Evolutionary conservation across 2,797 vertebrate species (phyloP).

Genomic region (Sebastes iracundus): DNA sequence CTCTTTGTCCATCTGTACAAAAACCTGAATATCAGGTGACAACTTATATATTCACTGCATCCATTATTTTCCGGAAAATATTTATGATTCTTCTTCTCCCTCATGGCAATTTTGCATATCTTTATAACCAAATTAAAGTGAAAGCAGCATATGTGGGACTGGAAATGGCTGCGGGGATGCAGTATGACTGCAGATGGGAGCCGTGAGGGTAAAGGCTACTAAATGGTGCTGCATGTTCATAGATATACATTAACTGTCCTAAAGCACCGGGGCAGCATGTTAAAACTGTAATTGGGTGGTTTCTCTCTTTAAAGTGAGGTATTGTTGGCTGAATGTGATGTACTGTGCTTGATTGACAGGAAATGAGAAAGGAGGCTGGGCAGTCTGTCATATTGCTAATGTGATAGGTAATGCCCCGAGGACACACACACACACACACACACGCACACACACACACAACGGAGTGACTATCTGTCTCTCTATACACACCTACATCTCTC

Average conservation of each 20-base stretch:
- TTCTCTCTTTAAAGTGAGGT: conserved; percentile 60
- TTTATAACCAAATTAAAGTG: conserved; percentile 48
- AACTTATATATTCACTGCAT: conserved; percentile 8
- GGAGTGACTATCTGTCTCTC: conserved; percentile 29
- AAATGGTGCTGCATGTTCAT: conserved; percentile 47
- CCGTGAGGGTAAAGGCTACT: conserved; percentile 50
- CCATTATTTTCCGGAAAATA: conserved; percentile 14
- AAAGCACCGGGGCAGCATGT: conserved; percentile 50
- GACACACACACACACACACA: conserved; percentile 55
- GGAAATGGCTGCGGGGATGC: conserved; percentile 50
- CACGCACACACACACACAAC: conserved; percentile 8
- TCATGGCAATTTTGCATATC: conserved; percentile 40
- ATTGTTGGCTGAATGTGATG: conserved; percentile 66
- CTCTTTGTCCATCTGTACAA: background rate
- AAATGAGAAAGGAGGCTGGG: conserved; percentile 71
- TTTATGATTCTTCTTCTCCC: conserved; percentile 31
- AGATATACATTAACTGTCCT: conserved; percentile 59
- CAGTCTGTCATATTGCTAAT: conserved; percentile 74
- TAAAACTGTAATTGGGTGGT: conserved; percentile 60
- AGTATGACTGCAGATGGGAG: conserved; percentile 33
- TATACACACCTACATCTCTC: conserved; percentile 14
- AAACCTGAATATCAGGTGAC: conserved; percentile 14
- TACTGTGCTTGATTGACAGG: conserved; percentile 72
- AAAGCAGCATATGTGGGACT: conserved; percentile 17
- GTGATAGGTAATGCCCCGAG: conserved; percentile 77